Evolutionary conservation across 2,888 invertebrate genomes (phyloP), one percentile per base, ranked within the genome.

Genomic region (Rhabditoides inermis): DNA sequence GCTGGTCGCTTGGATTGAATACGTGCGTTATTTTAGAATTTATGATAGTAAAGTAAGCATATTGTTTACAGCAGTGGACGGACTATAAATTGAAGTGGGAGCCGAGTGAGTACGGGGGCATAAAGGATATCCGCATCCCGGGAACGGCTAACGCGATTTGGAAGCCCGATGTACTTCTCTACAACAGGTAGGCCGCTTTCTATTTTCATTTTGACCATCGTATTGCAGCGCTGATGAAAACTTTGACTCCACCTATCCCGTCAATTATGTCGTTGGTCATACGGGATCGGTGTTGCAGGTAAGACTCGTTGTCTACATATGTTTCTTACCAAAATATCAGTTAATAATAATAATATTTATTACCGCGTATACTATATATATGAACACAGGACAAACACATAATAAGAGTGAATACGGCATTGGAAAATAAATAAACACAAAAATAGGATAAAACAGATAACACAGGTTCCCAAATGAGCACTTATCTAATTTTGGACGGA

Each of bases 281-380:
- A 89, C 90, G 81, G 95, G 94, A 68, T 87, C 87, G 71, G 90
- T 91, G 79, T 83, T 88, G 66, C 94, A 92, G 83, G 88, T 94
- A n/a, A n/a, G n/a, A n/a, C n/a, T n/a, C n/a, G n/a, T n/a, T n/a
- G n/a, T n/a, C n/a, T n/a, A n/a, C n/a, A n/a, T n/a, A n/a, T n/a
- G n/a, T n/a, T n/a, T n/a, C n/a, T n/a, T n/a, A n/a, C n/a, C n/a
- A n/a, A n/a, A n/a, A n/a, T n/a, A n/a, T n/a, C n/a, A n/a, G n/a
- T n/a, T n/a, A n/a, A n/a, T n/a, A n/a, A n/a, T n/a, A n/a, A n/a
- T n/a, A n/a, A n/a, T n/a, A n/a, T n/a, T n/a, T n/a, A n/a, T n/a
- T n/a, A n/a, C n/a, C n/a, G n/a, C n/a, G n/a, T n/a, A n/a, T n/a
- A n/a, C n/a, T n/a, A n/a, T n/a, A n/a, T n/a, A n/a, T n/a, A n/a